Conservation (phyloP, 2,113 vertebrate species). For the Gymnarchus niloticus region DNA sequence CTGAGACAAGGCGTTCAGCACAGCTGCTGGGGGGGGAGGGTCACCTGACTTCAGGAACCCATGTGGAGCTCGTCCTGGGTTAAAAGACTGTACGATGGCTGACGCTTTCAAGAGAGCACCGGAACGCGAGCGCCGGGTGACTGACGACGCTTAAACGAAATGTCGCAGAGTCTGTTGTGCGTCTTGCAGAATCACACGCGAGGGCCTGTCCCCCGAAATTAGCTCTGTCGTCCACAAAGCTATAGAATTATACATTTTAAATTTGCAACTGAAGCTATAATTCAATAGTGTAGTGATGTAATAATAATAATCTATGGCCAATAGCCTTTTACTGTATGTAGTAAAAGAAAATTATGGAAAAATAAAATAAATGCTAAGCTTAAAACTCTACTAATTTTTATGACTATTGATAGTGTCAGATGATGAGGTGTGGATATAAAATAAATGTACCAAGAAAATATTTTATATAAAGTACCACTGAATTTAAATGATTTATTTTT, state of each 20-base stretch:
- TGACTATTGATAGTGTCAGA: slow-evolving; percentile 12
- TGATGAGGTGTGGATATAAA: not conserved
- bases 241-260: slow-evolving; percentile 1
- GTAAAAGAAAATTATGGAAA: not conserved
- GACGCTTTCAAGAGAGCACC: not conserved
- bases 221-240: not conserved
- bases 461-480: slow-evolving; percentile 22
- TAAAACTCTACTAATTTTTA: slow-evolving; percentile 2
- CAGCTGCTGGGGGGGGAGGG: not conserved
- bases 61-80: not conserved
- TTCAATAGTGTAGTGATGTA: not conserved
- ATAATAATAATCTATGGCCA: not conserved
- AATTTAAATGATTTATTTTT: not conserved
- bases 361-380: slow-evolving; percentile 3
- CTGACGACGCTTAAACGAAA: not conserved
- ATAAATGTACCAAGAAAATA: slow-evolving; percentile 11
- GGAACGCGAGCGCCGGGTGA: not conserved
- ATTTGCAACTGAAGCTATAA: not conserved
- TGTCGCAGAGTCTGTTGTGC: too few species aligned
- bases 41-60: not conserved
- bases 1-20: not conserved
- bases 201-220: not conserved
- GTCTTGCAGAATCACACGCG: not conserved
- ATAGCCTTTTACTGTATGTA: slow-evolving; percentile 11
- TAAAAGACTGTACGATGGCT: not conserved